Evolutionary conservation across 1,140 invertebrate genomes (phyloP).

Genomic region (Fragariocoptes setiger): DNA sequence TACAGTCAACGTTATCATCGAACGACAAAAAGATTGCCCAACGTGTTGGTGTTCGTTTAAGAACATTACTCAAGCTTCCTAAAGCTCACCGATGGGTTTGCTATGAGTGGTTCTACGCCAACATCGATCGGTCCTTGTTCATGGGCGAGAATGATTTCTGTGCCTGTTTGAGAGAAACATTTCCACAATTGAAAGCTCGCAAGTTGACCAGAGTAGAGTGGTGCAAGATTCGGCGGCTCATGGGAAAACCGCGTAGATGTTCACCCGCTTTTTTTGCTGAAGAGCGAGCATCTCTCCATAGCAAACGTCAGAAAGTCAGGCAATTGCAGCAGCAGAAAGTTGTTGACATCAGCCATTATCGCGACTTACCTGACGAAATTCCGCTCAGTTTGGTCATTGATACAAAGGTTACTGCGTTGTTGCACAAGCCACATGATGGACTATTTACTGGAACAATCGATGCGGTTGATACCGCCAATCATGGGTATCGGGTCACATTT

Average conservation of each 20-base stretch:
- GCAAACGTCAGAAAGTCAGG: conserved; percentile 64
- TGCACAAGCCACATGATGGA: conserved; percentile 76
- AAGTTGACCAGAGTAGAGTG: conserved; percentile 66
- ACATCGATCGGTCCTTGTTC: conserved; percentile 73
- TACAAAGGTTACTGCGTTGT: conserved; percentile 52
- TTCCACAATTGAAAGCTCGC: conserved; percentile 58
- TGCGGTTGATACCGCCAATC: conserved; percentile 81
- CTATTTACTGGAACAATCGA: conserved; percentile 82
- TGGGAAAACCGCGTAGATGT: conserved; percentile 65
- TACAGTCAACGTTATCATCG: too few relatives aligned
- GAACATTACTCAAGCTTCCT: conserved; percentile 85
- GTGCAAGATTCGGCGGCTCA: conserved; percentile 70
- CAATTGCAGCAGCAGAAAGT: conserved; percentile 72
- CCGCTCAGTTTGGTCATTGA: conserved; percentile 83
- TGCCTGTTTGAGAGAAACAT: conserved; percentile 67
- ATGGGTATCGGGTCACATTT: conserved; percentile 89
- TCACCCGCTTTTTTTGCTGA: conserved; percentile 65
- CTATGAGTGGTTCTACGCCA: conserved; percentile 97
- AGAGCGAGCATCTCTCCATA: conserved; percentile 56
- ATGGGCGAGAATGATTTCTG: conserved; percentile 86
- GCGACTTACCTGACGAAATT: conserved; percentile 79
- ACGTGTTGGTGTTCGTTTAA: conserved; percentile 50
- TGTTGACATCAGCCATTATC: conserved; percentile 37
- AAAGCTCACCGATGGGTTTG: conserved; percentile 98
- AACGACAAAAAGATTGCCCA: too few relatives aligned